Conservation (phyloP, 2,888 invertebrate genomes). For the Melieria crassipennis region DNA sequence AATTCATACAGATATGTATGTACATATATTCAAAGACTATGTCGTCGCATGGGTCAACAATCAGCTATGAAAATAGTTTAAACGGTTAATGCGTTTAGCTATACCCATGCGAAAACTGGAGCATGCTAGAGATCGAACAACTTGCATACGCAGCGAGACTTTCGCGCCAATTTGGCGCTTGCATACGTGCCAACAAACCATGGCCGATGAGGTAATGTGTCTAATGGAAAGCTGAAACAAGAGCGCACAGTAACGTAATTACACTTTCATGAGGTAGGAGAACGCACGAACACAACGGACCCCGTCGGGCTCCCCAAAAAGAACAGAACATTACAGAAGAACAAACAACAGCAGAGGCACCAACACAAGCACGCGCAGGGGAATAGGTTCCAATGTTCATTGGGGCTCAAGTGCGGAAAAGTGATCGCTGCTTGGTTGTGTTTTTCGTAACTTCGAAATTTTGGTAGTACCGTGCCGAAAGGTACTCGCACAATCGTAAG, state of each 20-base stretch:
- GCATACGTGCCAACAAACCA: neutral
- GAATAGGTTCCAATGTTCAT: conserved; percentile 3
- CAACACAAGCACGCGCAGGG: neutral
- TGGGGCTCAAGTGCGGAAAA: neutral
- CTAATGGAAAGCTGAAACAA: neutral
- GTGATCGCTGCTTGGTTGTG: neutral
- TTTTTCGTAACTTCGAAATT: neutral
- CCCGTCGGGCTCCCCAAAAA: no score
- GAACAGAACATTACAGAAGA: no score
- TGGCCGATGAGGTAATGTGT: neutral
- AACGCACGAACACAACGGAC: no score
- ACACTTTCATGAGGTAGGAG: neutral
- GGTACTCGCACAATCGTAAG: neutral
- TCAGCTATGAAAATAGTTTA: no score
- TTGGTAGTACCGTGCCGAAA: no score
- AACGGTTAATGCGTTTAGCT: no score
- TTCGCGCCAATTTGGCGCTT: conserved; percentile 3
- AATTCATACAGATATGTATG: no score
- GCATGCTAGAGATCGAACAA: neutral
- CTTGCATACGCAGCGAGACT: neutral
- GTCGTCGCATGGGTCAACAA: no score
- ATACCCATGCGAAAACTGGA: no score
- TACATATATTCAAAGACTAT: no score
- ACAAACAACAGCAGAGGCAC: no score
- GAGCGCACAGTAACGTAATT: neutral